Percentiles rank a stretch among this genome's conserved stretches.
Conservation (phyloP, 2,888 invertebrate genomes). For the Theretra japonica region DNA sequence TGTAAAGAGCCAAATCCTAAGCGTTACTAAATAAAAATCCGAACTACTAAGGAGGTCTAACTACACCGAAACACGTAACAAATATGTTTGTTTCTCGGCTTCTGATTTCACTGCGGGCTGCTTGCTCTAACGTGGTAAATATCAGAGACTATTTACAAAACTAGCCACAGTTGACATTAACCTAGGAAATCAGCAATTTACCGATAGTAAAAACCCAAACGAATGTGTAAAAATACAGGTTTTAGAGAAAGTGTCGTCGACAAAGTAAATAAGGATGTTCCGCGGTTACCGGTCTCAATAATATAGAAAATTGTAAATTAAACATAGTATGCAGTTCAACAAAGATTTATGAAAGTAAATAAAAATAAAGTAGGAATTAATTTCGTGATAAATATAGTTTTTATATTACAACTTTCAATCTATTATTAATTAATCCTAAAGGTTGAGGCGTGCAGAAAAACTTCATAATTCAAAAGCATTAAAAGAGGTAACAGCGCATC, state of each 20-base stretch:
- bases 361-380: too few species aligned
- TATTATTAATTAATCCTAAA: too few species aligned
- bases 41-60: background rate
- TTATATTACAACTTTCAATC: too few species aligned
- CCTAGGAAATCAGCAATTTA: background rate
- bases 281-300: background rate
- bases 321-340: background rate
- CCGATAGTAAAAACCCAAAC: background rate
- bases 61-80: background rate
- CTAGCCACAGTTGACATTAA: background rate
- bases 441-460: too few species aligned
- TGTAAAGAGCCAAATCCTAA: too few species aligned
- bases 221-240: background rate
- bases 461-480: too few species aligned
- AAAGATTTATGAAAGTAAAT: background rate
- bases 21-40: too few species aligned
- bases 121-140: background rate
- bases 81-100: background rate
- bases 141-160: too few species aligned
- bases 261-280: constrained; percentile 12
- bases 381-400: too few species aligned
- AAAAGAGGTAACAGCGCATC: too few species aligned
- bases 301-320: background rate
- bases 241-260: constrained; percentile 34
- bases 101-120: background rate